These are phyloP conservation scores for Condylura cristata DNA, from an alignment of 2,113 vertebrate species.

Conservation along the genomic window DNA sequence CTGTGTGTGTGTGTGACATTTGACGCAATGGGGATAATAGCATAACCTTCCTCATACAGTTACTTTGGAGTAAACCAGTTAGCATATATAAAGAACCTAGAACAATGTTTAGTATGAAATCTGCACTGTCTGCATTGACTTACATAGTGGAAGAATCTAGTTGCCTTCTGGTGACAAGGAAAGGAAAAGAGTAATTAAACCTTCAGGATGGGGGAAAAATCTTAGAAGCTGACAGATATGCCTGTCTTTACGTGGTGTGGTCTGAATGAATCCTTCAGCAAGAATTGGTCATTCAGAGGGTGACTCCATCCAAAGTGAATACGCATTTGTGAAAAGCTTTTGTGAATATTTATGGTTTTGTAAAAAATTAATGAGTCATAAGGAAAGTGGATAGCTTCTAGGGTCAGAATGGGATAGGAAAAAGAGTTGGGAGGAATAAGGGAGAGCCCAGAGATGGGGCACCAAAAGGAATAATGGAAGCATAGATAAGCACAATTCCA, in stretches of 20 bases:
- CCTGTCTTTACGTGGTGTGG: not conserved
- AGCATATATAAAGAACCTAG: not conserved
- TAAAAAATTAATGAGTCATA: no score
- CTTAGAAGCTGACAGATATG: not conserved
- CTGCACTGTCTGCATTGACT: not conserved
- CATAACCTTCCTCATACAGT: not conserved
- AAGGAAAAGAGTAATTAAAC: not conserved
- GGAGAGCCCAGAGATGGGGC: no score
- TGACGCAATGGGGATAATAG: not conserved
- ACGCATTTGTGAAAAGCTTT: no score
- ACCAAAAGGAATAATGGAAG: no score
- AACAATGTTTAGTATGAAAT: not conserved
- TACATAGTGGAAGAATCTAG: not conserved
- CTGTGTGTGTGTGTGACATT: not conserved
- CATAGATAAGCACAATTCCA: no score
- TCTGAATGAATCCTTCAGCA: not conserved
- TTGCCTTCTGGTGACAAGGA: not conserved
- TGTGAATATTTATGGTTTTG: no score
- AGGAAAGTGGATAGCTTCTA: no score
- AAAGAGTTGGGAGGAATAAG: no score
- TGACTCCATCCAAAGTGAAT: not conserved
- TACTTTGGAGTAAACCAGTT: constrained; percentile 4
- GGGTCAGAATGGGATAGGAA: no score
- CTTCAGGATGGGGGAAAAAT: not conserved
- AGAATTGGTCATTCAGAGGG: not conserved